Evolutionary conservation across 2,113 vertebrate genomes (phyloP).

Genomic region (Oncorhynchus keta): DNA sequence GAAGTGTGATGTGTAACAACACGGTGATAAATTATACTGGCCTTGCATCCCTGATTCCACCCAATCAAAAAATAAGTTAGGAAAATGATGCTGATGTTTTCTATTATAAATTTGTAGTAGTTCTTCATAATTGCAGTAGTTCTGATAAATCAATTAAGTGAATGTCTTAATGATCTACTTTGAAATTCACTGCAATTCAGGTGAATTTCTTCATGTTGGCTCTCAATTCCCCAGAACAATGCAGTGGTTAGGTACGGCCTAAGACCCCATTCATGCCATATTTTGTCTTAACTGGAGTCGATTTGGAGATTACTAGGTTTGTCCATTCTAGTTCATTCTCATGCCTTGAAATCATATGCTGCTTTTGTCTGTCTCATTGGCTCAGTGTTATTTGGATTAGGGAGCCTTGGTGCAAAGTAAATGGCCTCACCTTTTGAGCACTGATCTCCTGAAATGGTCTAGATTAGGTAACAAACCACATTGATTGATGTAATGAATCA

Average conservation of each 20-base stretch:
- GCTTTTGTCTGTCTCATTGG: constrained; percentile 1
- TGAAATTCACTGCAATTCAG: not conserved
- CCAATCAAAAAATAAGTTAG: not conserved
- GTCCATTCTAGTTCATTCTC: not conserved
- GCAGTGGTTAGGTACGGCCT: not conserved
- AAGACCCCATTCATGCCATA: not conserved
- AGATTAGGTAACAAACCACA: not conserved
- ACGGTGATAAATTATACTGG: not conserved
- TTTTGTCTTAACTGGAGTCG: not conserved
- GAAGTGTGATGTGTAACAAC: not conserved
- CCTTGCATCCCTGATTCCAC: not conserved
- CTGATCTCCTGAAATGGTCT: not conserved
- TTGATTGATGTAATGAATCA: not conserved
- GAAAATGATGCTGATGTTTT: constrained; percentile 10
- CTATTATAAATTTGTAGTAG: not conserved
- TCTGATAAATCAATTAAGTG: constrained; percentile 8
- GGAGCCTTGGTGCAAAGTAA: not conserved
- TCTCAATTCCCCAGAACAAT: not conserved
- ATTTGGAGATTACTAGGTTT: no score
- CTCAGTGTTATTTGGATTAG: constrained; percentile 9
- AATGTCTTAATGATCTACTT: constrained; percentile 9
- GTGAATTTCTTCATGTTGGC: no score
- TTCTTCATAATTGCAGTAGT: not conserved
- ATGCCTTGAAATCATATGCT: constrained; percentile 16
- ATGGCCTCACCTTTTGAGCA: not conserved